Evolutionary conservation across 2,113 vertebrate genomes (phyloP).

Genomic region (Sciurus niger): DNA sequence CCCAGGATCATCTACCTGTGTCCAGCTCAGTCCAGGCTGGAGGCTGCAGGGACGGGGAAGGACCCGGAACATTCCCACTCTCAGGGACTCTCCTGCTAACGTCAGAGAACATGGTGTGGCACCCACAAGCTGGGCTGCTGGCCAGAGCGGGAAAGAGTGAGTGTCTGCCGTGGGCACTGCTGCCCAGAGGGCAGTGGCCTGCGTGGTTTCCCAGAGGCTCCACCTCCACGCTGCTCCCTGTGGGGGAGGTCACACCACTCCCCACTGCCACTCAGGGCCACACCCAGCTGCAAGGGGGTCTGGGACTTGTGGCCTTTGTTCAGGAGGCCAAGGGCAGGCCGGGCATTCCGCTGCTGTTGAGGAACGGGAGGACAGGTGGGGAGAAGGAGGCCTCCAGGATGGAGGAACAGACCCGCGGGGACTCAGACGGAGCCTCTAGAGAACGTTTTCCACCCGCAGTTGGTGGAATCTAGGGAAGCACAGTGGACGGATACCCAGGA

Average conservation of each 20-base stretch:
- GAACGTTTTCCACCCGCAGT: neutral
- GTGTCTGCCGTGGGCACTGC: too few species aligned
- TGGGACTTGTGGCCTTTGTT: accelerated
- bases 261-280: neutral
- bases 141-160: neutral
- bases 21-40: too few species aligned
- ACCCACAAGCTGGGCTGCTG: accelerated
- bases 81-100: accelerated
- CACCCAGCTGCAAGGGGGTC: too few species aligned
- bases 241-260: too few species aligned
- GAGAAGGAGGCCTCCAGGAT: neutral
- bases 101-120: accelerated
- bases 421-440: neutral
- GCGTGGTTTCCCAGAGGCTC: accelerated
- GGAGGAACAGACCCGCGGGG: neutral
- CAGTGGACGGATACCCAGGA: too few species aligned
- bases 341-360: neutral
- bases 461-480: neutral
- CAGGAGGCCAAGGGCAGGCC: accelerated
- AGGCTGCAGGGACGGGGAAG: neutral
- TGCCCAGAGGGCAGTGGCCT: too few species aligned
- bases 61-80: neutral
- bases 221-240: neutral
- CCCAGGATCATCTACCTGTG: accelerated
- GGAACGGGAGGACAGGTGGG: accelerated